Percentiles rank a stretch among this genome's conserved stretches.
phyloP scores from a whole-genome alignment of 2,113 vertebrate species.

The Heliornis fulica region DNA sequence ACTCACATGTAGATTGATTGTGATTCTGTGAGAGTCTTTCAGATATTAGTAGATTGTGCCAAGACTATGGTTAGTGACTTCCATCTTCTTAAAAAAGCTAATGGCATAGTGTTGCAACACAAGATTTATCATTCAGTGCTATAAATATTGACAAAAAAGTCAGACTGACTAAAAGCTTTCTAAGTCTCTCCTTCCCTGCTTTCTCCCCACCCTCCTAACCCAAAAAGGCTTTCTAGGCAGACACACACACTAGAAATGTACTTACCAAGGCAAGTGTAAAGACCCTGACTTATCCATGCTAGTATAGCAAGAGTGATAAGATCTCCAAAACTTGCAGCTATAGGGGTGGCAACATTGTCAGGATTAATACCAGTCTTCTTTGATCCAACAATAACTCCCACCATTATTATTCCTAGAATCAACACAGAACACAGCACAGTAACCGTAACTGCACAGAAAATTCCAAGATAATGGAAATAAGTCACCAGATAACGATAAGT shows the following conservation, averaged over 20 bases:
- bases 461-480: background rate
- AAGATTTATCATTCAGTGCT: background rate
- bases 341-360: constrained; percentile 96
- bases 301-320: constrained; percentile 96
- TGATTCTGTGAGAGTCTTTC: background rate
- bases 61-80: background rate
- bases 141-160: background rate
- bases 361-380: constrained; percentile 98
- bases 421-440: background rate
- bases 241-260: background rate
- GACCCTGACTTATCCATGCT: constrained; percentile 95
- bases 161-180: background rate
- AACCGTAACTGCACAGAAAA: background rate
- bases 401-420: constrained; percentile 91
- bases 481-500: background rate
- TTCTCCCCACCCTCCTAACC: background rate
- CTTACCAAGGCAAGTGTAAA: constrained; percentile 93
- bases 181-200: background rate
- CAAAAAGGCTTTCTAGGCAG: background rate
- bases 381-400: constrained; percentile 95
- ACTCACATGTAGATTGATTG: background rate
- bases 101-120: background rate
- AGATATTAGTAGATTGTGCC: background rate
- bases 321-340: constrained; percentile 96
- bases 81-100: background rate